phyloP scores from a whole-genome alignment of 2,888 invertebrate species.

The Morpho helenor region DNA sequence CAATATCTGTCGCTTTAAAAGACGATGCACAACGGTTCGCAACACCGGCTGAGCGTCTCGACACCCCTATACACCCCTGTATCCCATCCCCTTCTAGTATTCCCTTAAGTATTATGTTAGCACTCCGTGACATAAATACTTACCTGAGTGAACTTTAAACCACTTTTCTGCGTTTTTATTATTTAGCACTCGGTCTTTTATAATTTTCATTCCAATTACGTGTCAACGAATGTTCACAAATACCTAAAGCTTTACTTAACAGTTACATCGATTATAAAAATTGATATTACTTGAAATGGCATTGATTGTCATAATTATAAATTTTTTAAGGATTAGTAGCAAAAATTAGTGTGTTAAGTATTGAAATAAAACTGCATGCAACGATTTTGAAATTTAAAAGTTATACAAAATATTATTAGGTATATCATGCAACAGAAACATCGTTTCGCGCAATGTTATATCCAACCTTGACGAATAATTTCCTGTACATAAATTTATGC shows the following conservation, averaged over 20 bases:
- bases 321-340: too few species aligned
- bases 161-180: constrained; percentile 55
- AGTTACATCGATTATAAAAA: too few species aligned
- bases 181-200: constrained; percentile 38
- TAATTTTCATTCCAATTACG: constrained; percentile 26
- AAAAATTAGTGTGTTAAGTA: too few species aligned
- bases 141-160: constrained; percentile 62
- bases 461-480: constrained; percentile 2
- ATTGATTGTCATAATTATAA: too few species aligned
- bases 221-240: constrained; percentile 24
- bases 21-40: constrained; percentile 45
- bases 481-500: neutral
- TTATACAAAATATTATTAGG: neutral
- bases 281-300: too few species aligned
- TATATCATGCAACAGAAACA: neutral
- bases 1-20: constrained; percentile 50
- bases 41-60: constrained; percentile 47
- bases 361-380: too few species aligned
- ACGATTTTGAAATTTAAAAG: too few species aligned
- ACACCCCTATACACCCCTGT: constrained; percentile 49
- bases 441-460: constrained; percentile 1
- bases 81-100: constrained; percentile 51
- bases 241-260: neutral
- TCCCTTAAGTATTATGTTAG: constrained; percentile 57
- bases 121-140: constrained; percentile 67